These are phyloP conservation scores for Elysia chlorotica DNA, from an alignment of 1,140 invertebrate species.

Conservation along the genomic window DNA sequence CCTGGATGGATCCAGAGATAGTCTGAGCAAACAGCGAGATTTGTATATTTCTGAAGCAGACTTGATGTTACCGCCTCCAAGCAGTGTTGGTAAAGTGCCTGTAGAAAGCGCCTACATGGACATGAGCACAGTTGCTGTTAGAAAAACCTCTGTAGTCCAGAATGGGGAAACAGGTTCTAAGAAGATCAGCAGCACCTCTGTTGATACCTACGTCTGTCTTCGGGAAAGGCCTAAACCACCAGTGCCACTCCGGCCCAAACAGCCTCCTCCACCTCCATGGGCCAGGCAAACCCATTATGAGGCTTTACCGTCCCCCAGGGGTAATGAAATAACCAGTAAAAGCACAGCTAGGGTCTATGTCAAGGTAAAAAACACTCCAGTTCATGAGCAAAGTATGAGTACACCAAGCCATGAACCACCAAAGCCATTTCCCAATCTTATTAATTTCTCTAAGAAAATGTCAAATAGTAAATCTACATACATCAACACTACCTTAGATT, in stretches of 20 bases:
- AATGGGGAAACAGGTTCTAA: conserved; percentile 34
- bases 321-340: conserved; percentile 1
- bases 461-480: conserved; percentile 24
- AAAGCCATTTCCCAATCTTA: conserved; percentile 43
- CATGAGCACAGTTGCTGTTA: conserved; percentile 24
- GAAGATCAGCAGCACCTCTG: conserved; percentile 31
- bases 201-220: too few relatives aligned
- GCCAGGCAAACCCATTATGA: too few relatives aligned
- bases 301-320: too few relatives aligned
- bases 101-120: conserved; percentile 38
- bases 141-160: conserved; percentile 31
- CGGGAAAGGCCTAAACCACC: too few relatives aligned
- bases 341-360: conserved; percentile 9
- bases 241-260: too few relatives aligned
- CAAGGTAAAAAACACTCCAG: conserved; percentile 8
- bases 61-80: neutral
- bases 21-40: too few relatives aligned
- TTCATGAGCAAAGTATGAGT: too few relatives aligned
- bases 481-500: conserved; percentile 21
- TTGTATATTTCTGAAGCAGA: conserved; percentile 24
- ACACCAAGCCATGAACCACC: too few relatives aligned
- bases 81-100: neutral
- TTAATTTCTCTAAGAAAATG: conserved; percentile 38
- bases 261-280: too few relatives aligned
- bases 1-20: too few relatives aligned